These are phyloP conservation scores for Sympetrum striolatum DNA, from an alignment of 2,888 invertebrate species.

Conservation along the genomic window DNA sequence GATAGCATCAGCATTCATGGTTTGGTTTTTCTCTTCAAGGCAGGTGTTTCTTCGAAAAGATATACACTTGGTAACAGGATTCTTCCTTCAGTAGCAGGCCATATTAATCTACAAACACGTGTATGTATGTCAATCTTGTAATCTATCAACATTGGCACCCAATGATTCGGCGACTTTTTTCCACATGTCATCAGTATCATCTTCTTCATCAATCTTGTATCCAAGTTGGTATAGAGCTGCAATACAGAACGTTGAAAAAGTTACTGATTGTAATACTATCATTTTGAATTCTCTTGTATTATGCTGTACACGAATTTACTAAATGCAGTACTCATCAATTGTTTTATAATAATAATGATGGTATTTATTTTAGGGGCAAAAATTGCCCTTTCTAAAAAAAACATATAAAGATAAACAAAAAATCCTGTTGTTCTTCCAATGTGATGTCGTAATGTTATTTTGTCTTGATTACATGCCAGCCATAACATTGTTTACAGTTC, in stretches of 20 bases:
- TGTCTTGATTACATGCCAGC: too few species aligned
- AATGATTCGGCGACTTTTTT: neutral
- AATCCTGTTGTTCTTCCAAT: too few species aligned
- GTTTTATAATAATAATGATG: too few species aligned
- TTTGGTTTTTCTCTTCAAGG: neutral
- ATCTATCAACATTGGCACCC: neutral
- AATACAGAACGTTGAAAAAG: too few species aligned
- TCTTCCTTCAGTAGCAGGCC: neutral
- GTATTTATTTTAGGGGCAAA: too few species aligned
- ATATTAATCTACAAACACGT: neutral
- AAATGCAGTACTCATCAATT: neutral
- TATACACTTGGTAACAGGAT: neutral
- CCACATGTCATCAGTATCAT: slow-evolving; percentile 16
- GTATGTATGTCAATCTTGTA: neutral
- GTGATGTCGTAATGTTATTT: too few species aligned
- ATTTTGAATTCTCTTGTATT: neutral
- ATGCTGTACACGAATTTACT: slow-evolving; percentile 38
- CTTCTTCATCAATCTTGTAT: slow-evolving; percentile 44
- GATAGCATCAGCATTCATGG: neutral
- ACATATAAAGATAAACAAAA: too few species aligned
- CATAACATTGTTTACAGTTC: too few species aligned
- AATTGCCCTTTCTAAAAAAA: too few species aligned
- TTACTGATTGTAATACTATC: slow-evolving; percentile 48
- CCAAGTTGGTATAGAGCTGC: slow-evolving; percentile 50
- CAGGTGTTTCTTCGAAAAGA: neutral